Evolutionary conservation across 2,113 vertebrate species (phyloP).

Genomic region (Trematocara variabile): DNA sequence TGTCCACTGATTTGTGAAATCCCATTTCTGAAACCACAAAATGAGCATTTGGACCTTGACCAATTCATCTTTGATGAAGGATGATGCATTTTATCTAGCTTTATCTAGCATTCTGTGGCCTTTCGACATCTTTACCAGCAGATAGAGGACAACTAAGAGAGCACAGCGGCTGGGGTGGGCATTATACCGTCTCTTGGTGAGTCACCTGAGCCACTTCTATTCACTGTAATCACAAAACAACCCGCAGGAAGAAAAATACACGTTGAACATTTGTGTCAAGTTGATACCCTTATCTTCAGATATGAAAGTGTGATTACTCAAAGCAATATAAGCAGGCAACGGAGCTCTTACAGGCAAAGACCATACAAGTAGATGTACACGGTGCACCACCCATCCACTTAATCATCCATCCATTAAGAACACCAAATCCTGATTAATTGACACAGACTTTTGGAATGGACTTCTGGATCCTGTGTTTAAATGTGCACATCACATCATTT

Average conservation of each 20-base stretch:
- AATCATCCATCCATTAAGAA: not conserved
- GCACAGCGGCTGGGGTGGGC: fast-evolving
- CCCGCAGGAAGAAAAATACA: not conserved
- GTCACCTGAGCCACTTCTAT: not conserved
- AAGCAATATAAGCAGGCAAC: not conserved
- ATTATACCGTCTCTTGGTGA: not conserved
- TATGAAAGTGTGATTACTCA: not conserved
- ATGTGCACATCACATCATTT: not conserved
- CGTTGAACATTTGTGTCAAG: not conserved
- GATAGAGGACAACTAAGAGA: not conserved
- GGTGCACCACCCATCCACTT: not conserved
- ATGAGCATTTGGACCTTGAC: not conserved
- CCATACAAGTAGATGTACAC: not conserved
- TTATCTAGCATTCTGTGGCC: not conserved
- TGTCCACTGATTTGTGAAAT: fast-evolving
- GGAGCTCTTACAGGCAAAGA: not conserved
- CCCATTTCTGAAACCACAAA: fast-evolving
- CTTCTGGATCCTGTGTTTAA: not conserved
- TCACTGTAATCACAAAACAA: not conserved
- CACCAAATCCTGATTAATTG: not conserved
- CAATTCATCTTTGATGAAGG: not conserved
- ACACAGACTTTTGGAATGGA: fast-evolving
- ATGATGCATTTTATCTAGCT: fast-evolving
- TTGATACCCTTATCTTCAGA: not conserved
- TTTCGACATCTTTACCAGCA: not conserved